Evolutionary conservation across 23 tunicate species (phyloP), one percentile per base, ranked within the genome.

Genomic region (Oikopleura albicans): DNA sequence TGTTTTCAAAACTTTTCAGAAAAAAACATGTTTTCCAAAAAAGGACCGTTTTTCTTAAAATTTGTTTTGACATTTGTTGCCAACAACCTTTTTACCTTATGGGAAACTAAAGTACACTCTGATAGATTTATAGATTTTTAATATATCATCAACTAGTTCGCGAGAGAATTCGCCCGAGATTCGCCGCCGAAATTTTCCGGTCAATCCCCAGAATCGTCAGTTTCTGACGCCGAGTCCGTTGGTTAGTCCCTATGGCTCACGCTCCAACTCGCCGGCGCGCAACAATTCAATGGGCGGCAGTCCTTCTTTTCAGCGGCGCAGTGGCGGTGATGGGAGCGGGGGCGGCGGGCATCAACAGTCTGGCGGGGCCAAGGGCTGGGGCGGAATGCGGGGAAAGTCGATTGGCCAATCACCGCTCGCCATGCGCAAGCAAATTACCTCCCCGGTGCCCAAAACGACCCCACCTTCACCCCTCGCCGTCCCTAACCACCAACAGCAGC

Each of bases 101-200:
- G n/a, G n/a, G n/a, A n/a, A n/a, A n/a, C n/a, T n/a, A n/a, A n/a
- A n/a, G n/a, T n/a, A n/a, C n/a, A n/a, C n/a, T n/a, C n/a, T n/a
- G n/a, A n/a, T n/a, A n/a, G n/a, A n/a, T n/a, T n/a, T n/a, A n/a
- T n/a, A n/a, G n/a, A n/a, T n/a, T n/a, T n/a, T n/a, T n/a, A n/a
- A n/a, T n/a, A n/a, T n/a, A n/a, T n/a, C n/a, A n/a, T n/a, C n/a
- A n/a, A n/a, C 1, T 83, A 95, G 99, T 76, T 95, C 99, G 0
- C 76, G 96, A 28, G 99, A 95, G 75, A 88, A 87, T 85, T 91
- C 96, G 40, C 99, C 99, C 33, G 86, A 91, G 90, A 76, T 88
- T 87, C 63, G 57, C 1, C 84, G 90, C 0, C 85, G 91, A n/a
- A 94, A 94, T 66, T 89, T 91, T 37, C 79, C 79, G 33, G 34